Evolutionary conservation across 2,888 invertebrate species (phyloP).

Genomic region (Anoncus sp.): DNA sequence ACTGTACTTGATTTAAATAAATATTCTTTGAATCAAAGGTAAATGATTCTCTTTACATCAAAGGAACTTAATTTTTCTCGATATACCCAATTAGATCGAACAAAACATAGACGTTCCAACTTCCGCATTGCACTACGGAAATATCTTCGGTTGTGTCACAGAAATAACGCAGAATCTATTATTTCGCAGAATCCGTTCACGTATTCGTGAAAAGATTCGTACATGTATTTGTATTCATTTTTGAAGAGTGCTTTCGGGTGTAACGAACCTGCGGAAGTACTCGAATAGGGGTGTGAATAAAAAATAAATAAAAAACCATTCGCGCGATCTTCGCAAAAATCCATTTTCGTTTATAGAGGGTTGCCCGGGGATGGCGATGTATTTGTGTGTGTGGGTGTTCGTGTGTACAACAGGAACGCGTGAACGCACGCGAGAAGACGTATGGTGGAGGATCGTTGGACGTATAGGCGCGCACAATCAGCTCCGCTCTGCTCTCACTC

Average conservation of each 20-base stretch:
- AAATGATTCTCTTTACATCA: neutral
- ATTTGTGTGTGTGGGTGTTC: conserved; percentile 24
- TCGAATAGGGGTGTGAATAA: conserved; percentile 11
- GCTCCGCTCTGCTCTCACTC: conserved; percentile 49
- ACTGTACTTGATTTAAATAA: no score
- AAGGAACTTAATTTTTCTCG: neutral
- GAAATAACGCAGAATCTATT: neutral
- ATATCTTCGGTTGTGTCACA: neutral
- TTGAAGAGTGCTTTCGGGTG: conserved; percentile 25
- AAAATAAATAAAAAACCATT: conserved; percentile 18
- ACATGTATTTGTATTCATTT: conserved; percentile 5
- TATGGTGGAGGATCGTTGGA: conserved; percentile 50
- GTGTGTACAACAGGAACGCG: conserved; percentile 48
- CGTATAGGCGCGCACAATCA: conserved; percentile 60
- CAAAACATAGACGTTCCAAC: neutral
- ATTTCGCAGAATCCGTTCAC: neutral
- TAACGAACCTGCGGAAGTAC: conserved; percentile 37
- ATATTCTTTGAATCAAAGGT: no score
- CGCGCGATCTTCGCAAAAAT: conserved; percentile 51
- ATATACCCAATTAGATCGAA: neutral
- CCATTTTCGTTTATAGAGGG: conserved; percentile 50
- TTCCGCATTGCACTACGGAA: neutral
- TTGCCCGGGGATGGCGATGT: neutral
- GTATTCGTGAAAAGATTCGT: neutral
- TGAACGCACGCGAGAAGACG: conserved; percentile 55